A percentile compares a stretch with the other conserved stretches of the same genome.
phyloP scores from a whole-genome alignment of 2,888 invertebrate genomes.

The Falcaria lacertinaria region DNA sequence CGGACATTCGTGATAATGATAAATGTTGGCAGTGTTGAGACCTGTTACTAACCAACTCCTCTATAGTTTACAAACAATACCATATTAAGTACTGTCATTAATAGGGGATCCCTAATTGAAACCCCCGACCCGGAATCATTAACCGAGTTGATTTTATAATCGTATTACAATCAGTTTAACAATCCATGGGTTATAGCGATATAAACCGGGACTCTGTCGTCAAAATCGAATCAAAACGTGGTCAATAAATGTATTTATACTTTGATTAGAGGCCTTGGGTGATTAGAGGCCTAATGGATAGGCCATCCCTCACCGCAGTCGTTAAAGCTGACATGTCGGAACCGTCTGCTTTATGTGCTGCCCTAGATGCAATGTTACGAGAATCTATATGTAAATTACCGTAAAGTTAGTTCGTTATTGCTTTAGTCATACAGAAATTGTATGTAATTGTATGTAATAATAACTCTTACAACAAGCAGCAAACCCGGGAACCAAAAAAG shows the following conservation, averaged over 20 bases:
- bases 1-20: no score
- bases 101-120: background rate
- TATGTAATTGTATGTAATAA: no score
- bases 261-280: constrained; percentile 17
- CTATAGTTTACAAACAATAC: no score
- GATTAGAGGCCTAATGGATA: constrained; percentile 17
- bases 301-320: background rate
- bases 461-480: no score
- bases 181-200: constrained; percentile 1
- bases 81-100: background rate
- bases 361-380: background rate
- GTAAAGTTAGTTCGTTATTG: no score
- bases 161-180: background rate
- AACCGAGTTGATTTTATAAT: background rate
- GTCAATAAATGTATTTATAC: constrained; percentile 12
- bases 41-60: no score
- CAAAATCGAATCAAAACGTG: constrained; percentile 10
- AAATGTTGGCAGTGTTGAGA: no score
- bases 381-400: no score
- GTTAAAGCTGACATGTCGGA: background rate
- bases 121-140: background rate
- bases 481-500: no score
- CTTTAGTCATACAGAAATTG: no score
- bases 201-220: constrained; percentile 3
- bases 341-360: background rate